Evolutionary conservation across 2,113 vertebrate genomes (phyloP), one percentile per base, ranked within the genome.

Genomic region (Leptosomus discolor): DNA sequence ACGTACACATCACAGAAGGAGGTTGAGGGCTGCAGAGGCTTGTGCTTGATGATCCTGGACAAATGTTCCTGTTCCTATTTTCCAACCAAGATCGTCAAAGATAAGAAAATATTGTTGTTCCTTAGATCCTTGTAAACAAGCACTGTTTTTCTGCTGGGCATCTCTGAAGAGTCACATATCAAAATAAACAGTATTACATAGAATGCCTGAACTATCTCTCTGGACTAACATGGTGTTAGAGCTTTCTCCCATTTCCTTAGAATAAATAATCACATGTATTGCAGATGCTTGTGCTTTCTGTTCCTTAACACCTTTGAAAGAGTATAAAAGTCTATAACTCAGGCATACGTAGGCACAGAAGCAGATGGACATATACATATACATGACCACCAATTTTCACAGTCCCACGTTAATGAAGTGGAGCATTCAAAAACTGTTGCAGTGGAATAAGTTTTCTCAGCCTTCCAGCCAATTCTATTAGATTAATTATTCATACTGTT

Each of bases 221-320:
- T 43, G 26, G 18, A 41, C 37, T 93, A 71, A 43, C 53, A 56
- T 12, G 57, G 84, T 84, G 46, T 76, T 81, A 92, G 68, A 92
- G 20, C 36, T 11, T 71, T 75, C 23, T 48, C 9, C 50, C 36
- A 64, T 88, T 94, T 82, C 19, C 16, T 79, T 57, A 68, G 83
- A 83, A 97, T 69, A 45, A 39, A 48, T 24, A 29, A 60, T 8
- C 9, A n/a, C 71, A 9, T 23, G 5, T 48, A 73, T 82, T 15
- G 94, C 37, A 12, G 73, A 94, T 88, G 32, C 45, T 90, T 74
- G 75, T 92, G 50, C 56, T 60, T 92, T 86, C 20, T 41, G 24
- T 67, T 82, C 57, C 80, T 95, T 78, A 80, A 76, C 93, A 95
- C 30, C 32, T 89, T 69, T 92, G 93, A 94, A 53, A 61, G 53